A percentile compares a stretch with the other conserved stretches of the same genome.
These are phyloP conservation scores for Empis stercorea DNA, from an alignment of 2,888 invertebrate genomes.

Conservation along the genomic window DNA sequence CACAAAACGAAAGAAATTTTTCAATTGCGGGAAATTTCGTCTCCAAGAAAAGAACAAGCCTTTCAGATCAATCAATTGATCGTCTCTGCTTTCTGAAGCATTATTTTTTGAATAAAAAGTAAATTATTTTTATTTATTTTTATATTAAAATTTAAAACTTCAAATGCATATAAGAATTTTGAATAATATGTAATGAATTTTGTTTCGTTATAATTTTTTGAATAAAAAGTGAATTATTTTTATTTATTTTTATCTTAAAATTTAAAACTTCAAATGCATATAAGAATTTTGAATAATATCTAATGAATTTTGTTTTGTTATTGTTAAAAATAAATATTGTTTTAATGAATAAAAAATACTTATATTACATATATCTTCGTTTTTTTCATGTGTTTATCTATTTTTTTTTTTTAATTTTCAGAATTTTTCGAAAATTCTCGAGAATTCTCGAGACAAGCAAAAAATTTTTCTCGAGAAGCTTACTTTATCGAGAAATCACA, in stretches of 20 bases:
- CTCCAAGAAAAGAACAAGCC: not conserved
- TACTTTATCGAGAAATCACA: not conserved
- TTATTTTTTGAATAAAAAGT: not conserved
- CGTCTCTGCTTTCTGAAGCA: not conserved
- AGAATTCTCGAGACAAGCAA: not conserved
- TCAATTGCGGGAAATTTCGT: not conserved
- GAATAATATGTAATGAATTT: not conserved
- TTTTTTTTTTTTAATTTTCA: not conserved
- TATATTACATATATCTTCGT: not conserved
- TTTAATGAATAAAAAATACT: not conserved
- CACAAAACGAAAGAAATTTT: constrained; percentile 1
- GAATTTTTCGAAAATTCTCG: not conserved
- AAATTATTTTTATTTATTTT: not conserved
- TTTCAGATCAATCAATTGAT: not conserved
- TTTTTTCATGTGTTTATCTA: not conserved
- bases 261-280: not conserved
- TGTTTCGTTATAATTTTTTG: not conserved
- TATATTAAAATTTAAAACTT: not conserved
- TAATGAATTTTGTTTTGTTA: not conserved
- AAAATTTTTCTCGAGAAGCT: not conserved
- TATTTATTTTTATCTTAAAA: not conserved
- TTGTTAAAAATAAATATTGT: not conserved
- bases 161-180: not conserved
- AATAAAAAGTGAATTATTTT: not conserved
- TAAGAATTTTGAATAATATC: not conserved